Evolutionary conservation across 2,797 vertebrate species (phyloP), one percentile per base, ranked within the genome.

Genomic region (Falco biarmicus): DNA sequence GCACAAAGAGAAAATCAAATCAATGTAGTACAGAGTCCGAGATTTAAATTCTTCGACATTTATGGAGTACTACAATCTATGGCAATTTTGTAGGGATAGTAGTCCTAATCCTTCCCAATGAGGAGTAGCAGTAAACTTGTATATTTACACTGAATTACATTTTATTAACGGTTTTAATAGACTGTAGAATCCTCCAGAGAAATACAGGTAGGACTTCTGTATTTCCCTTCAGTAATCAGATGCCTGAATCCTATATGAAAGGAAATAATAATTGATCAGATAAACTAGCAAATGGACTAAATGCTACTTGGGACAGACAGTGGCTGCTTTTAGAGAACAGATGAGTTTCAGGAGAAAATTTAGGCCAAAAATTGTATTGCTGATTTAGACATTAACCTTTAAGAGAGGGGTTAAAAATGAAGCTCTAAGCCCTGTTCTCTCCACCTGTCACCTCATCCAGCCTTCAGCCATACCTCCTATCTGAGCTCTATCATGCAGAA

Each of bases 1-100:
- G 95, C 54, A 95, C 71, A 93, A 85, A 83, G 81, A 81, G 48
- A 95, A 97, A 47, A 96, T n/a, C 10, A 95, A 93, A 70, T 68
- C 69, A 81, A 51, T 22, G 5, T 39, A 75, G 32, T 17, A 82
- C 24, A 39, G 11, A 95, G 18, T 48, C 31, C 84, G 84, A 76
- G 31, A 69, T 34, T 82, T 31, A 85, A 96, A 89, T 43, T 56
- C 39, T 81, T 78, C 79, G 85, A 64, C 25, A 88, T 60, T 63
- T 56, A 32, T 34, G 8, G 22, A 41, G 32, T 45, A 54, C 18
- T 81, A 87, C 4, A 69, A 21, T 5, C 16, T 53, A 50, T 14
- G 14, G 53, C 47, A 87, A 56, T 47, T 71, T 50, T 83, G 14
- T 51, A 39, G 15, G 43, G 13, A 87, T 4, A 53, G 3, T 19